Conservation (phyloP, 2,113 vertebrate genomes). For the Melospiza georgiana region DNA sequence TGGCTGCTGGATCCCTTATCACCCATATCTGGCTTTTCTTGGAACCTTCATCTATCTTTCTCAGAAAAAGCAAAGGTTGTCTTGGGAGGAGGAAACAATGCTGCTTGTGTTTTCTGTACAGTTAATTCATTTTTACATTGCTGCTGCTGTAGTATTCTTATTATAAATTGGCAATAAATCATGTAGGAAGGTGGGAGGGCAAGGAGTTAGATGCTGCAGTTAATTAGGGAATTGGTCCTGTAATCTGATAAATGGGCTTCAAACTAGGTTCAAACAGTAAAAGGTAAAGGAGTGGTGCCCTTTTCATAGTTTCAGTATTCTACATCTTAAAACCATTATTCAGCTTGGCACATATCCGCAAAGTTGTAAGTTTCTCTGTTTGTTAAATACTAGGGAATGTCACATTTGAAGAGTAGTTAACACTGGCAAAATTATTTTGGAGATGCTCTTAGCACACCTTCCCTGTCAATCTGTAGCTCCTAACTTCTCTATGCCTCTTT, state of each 20-base stretch:
- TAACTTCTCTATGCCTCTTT: not conserved
- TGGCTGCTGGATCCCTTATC: not conserved
- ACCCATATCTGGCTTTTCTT: not conserved
- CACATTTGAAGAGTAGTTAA: not conserved
- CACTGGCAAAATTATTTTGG: not conserved
- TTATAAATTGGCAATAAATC: not conserved
- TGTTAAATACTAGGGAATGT: not conserved
- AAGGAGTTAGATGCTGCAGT: not conserved
- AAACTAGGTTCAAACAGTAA: not conserved
- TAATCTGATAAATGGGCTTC: not conserved
- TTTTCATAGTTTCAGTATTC: not conserved
- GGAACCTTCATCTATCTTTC: not conserved
- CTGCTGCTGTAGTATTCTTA: not conserved
- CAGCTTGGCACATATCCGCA: not conserved
- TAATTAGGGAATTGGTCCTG: not conserved
- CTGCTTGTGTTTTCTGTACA: not conserved
- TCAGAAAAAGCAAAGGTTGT: not conserved
- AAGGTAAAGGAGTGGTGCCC: not conserved
- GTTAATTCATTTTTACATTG: not conserved
- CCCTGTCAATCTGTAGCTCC: not conserved
- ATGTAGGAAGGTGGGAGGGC: not conserved
- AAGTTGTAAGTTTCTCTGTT: not conserved
- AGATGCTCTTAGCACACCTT: not conserved
- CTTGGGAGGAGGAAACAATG: not conserved
- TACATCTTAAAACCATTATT: not conserved